Base-by-base conservation (phyloP, 2,113 vertebrate genomes). In the Mobula hypostoma region DNA sequence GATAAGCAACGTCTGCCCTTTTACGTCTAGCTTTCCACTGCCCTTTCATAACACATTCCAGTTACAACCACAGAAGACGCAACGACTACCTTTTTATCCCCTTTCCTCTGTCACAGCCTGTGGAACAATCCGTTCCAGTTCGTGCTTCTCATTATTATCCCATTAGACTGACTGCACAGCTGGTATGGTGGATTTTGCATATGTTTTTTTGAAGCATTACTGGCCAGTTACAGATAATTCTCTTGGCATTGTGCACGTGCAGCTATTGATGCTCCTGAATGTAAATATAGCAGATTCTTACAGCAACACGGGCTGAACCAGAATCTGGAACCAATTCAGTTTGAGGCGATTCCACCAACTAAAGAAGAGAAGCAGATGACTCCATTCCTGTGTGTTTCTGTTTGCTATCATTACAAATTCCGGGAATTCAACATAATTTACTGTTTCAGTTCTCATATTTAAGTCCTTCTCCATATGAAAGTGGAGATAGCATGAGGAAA, bases 121-220 rank as follows among this genome's bases (percentile, higher is more conserved):
- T 14, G 14, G 63, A 66, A 66, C 63, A 11, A 87, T 87, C 83
- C 58, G 56, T 87, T 61, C 56, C 14, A 11, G 48, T n/a, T 87
- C 83, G 56, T 56, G 27, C 8, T 85, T 27, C 82, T 85, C 82
- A 87, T 87, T 87, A 87, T 87, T 87, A 58, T 29, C 27, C 24
- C 56, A 63, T 87, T 61, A 61, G 83, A 24, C 9, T 61, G 48
- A 56, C 40, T 87, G 24, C 27, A 56, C 56, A 87, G 83, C 83
- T 87, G 83, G 83, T 87, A 27, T 29, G 56, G 56, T 5, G 56
- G 82, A 85, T 24, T 4, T 0, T 85, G 83, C 56, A 87, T 87
- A 87, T 87, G 83, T 87, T 87, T 87, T 87, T 87, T 87, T 85
- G 82, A 58, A 27, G 24, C 83, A 61, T 61, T 87, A 27, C 56